Conservation (phyloP, 2,113 vertebrate genomes). For the Notarius lentiginosus region DNA sequence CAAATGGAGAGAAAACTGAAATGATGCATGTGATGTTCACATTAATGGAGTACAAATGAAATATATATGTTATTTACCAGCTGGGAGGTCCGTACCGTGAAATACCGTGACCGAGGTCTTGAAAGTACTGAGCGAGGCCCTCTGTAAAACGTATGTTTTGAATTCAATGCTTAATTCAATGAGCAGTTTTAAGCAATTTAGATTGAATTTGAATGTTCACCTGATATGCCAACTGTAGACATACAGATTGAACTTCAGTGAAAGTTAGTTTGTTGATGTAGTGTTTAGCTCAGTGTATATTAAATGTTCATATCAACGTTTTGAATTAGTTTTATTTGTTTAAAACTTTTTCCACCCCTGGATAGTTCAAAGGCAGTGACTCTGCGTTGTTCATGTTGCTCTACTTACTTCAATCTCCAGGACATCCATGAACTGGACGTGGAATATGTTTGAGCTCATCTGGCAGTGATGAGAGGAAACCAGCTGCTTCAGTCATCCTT, state of each 20-base stretch:
- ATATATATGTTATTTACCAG: no score
- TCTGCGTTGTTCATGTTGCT: not conserved
- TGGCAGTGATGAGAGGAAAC: not conserved
- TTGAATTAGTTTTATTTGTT: not conserved
- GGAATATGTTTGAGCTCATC: conserved; percentile 4
- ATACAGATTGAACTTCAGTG: not conserved
- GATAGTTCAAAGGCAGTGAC: not conserved
- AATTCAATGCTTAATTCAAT: no score
- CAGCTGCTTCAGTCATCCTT: not conserved
- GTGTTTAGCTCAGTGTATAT: not conserved
- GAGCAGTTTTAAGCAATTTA: no score
- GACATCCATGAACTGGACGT: not conserved
- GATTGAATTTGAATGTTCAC: no score
- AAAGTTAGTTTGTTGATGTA: no score
- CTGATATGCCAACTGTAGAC: no score
- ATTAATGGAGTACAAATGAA: not conserved
- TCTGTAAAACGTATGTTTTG: no score
- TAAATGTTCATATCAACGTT: not conserved
- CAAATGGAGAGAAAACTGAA: not conserved
- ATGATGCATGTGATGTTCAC: not conserved
- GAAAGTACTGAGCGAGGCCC: no score
- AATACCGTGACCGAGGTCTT: no score
- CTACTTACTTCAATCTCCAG: not conserved
- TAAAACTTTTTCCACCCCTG: not conserved
- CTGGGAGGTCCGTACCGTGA: no score